A percentile compares a stretch with the other conserved stretches of the same genome.
Evolutionary conservation across 1,140 invertebrate genomes (phyloP).

Genomic region (Penaeus indicus): DNA sequence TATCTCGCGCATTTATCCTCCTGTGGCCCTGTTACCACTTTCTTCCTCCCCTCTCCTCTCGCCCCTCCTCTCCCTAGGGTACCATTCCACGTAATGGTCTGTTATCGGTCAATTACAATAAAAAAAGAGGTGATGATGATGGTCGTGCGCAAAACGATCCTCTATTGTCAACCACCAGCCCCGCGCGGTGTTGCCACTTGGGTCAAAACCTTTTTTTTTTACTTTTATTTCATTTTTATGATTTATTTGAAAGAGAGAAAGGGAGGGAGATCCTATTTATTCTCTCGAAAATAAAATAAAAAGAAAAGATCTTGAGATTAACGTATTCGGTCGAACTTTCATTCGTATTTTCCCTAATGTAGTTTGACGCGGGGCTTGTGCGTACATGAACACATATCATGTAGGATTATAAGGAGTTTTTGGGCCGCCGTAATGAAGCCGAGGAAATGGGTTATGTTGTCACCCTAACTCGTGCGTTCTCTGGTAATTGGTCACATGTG

Average conservation of each 20-base stretch:
- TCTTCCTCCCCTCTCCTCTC: neutral
- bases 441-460: slow-evolving; percentile 15
- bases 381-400: no score
- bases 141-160: slow-evolving; percentile 58
- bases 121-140: slow-evolving; percentile 60
- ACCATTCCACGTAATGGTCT: slow-evolving; percentile 61
- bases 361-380: no score
- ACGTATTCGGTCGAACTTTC: no score
- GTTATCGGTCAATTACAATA: slow-evolving; percentile 65
- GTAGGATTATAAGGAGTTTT: no score
- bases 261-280: no score
- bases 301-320: no score
- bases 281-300: no score
- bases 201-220: neutral
- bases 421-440: no score
- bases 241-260: no score
- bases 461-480: slow-evolving; percentile 22
- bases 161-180: slow-evolving; percentile 49
- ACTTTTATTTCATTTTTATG: neutral
- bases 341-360: no score
- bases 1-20: neutral
- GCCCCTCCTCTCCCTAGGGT: slow-evolving; percentile 41
- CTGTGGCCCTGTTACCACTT: neutral
- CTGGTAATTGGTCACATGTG: slow-evolving; percentile 61
- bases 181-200: slow-evolving; percentile 44